Evolutionary conservation across 2,888 invertebrate species (phyloP), one percentile per base, ranked within the genome.

Genomic region (Ophion obscuratus): DNA sequence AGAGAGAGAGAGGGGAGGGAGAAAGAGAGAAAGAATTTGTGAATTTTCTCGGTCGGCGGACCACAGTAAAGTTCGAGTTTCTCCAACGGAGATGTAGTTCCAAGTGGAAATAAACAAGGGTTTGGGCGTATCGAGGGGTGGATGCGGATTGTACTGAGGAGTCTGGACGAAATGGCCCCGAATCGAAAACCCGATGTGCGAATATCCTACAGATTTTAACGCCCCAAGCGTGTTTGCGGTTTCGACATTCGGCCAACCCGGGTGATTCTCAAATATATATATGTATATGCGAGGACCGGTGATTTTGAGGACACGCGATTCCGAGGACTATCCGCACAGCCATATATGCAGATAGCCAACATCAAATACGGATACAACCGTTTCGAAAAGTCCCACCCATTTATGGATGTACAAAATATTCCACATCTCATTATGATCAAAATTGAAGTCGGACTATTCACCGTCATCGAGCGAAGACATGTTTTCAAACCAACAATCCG

Each of bases 81-180:
- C 79, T 79, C 75, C 71, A 76, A 47, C 66, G 61, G 79, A 57
- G 53, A 71, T 59, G 59, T 76, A 82, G 75, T 67, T 62, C 82
- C 53, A 73, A 82, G 85, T 79, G 82, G 79, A 82, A 85, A 85
- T 85, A 85, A 85, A 85, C 85, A 85, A 85, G 85, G 66, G 85
- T 75, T 59, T 66, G 75, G 36, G 44, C 36, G 61, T 44, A 62
- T 27, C 44, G 11, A 36, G 79, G 79, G 81, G 75, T 82, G 70
- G 74, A 75, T 85, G 78, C 78, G 81, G 64, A 59, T 76, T 75
- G 81, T 79, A 82, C 78, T 57, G 44, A 70, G 20, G 4, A 70
- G 70, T n/a, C 24, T 70, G 78, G 79, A 70, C 81, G 74, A 81
- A 85, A 85, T 81, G 64, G 81, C 74, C 70, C 75, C 85, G 75